Conservation (phyloP, 2,888 invertebrate species). For the Argynnis bischoffii region DNA sequence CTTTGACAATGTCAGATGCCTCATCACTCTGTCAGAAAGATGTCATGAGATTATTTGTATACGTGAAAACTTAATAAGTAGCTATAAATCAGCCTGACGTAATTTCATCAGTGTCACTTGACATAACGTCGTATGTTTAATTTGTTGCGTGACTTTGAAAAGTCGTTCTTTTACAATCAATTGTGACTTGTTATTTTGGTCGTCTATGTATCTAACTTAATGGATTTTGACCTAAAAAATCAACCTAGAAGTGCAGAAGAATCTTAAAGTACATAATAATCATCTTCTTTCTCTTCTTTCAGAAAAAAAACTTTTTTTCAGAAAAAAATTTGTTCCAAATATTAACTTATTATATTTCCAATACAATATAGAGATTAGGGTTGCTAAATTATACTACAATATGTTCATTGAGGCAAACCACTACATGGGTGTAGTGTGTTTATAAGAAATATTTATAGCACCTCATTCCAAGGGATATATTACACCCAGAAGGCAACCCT, state of each 20-base stretch:
- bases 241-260: background rate
- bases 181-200: conserved; percentile 9
- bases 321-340: background rate
- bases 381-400: no score
- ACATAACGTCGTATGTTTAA: conserved; percentile 25
- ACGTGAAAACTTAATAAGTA: no score
- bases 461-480: conserved; percentile 4
- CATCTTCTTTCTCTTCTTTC: background rate
- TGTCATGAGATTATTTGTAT: no score
- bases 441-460: conserved; percentile 5
- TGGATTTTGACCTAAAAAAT: background rate
- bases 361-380: no score
- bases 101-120: no score
- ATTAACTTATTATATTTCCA: background rate
- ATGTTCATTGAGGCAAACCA: no score
- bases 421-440: background rate
- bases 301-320: background rate
- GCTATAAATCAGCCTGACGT: no score
- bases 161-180: conserved; percentile 30
- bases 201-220: background rate
- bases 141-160: conserved; percentile 34
- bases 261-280: no score
- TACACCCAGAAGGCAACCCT: background rate
- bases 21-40: no score
- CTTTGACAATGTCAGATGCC: no score